A percentile compares a stretch with the other conserved stretches of the same genome.
Conservation (phyloP, 2,888 invertebrate genomes). For the Eurois occulta region DNA sequence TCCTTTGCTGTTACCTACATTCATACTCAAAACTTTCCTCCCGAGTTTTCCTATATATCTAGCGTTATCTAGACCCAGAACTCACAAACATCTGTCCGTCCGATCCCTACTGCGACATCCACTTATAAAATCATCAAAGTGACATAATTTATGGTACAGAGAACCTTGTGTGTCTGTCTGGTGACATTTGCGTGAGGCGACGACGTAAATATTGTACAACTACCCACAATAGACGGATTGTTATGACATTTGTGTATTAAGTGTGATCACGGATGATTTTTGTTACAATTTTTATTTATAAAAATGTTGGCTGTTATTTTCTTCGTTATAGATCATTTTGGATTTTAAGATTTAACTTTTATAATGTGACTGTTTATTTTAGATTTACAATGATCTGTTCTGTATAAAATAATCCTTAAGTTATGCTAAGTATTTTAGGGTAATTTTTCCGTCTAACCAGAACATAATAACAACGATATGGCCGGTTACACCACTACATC, state of each 20-base stretch:
- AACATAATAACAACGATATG: background rate
- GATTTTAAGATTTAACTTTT: constrained; percentile 12
- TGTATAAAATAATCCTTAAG: background rate
- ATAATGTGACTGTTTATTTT: background rate
- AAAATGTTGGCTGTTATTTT: constrained; percentile 13
- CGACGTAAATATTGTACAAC: constrained; percentile 46
- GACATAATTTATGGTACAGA: constrained; percentile 28
- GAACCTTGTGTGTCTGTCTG: constrained; percentile 27
- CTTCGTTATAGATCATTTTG: constrained; percentile 3
- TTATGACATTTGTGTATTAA: constrained; percentile 61
- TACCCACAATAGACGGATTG: constrained; percentile 36
- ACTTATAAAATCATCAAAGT: constrained; percentile 42
- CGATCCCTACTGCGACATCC: background rate
- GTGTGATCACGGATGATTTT: constrained; percentile 46
- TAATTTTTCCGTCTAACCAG: background rate
- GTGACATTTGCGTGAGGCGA: constrained; percentile 66
- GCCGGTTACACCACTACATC: too few species aligned
- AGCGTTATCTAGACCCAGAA: background rate
- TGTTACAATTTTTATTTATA: constrained; percentile 21
- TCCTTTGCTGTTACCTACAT: too few species aligned
- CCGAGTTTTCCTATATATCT: background rate
- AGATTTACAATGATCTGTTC: constrained; percentile 3
- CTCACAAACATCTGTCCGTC: constrained; percentile 13
- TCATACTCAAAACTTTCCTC: too few species aligned
- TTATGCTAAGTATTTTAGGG: background rate